These are phyloP conservation scores for Thunnus albacares DNA, from an alignment of 2,797 vertebrate genomes.

Conservation along the genomic window DNA sequence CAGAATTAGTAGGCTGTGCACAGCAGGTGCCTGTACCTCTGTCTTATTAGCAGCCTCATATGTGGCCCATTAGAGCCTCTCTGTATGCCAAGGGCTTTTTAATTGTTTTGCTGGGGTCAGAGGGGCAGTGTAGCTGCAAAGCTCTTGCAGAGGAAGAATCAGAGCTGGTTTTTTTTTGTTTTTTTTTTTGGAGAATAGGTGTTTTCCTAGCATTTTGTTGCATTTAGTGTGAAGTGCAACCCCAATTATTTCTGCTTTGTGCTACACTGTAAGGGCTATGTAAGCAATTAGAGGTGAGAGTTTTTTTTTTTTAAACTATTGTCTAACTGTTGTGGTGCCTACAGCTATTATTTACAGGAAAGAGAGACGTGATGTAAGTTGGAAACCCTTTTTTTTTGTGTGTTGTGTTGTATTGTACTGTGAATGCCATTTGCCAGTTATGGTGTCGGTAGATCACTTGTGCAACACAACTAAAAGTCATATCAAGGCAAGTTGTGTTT, in stretches of 20 bases:
- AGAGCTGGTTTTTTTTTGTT: slow-evolving; percentile 5
- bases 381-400: slow-evolving; percentile 4
- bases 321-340: not conserved
- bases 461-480: slow-evolving; percentile 13
- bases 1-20: slow-evolving; percentile 70
- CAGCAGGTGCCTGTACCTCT: slow-evolving; percentile 76
- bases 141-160: slow-evolving; percentile 44
- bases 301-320: slow-evolving; percentile 22
- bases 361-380: not conserved
- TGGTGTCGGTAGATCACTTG: slow-evolving; percentile 9
- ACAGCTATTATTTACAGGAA: slow-evolving; percentile 35
- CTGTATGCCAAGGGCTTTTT: slow-evolving; percentile 77
- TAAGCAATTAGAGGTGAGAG: slow-evolving; percentile 54
- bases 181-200: not conserved
- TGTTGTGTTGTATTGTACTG: not conserved
- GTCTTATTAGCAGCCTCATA: slow-evolving; percentile 81
- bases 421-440: slow-evolving; percentile 4
- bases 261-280: slow-evolving; percentile 48
- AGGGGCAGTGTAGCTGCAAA: slow-evolving; percentile 61
- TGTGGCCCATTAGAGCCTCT: slow-evolving; percentile 81
- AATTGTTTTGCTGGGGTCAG: slow-evolving; percentile 82
- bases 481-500: slow-evolving; percentile 11
- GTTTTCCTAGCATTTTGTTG: slow-evolving; percentile 61
- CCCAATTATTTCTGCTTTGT: slow-evolving; percentile 67
- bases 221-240: slow-evolving; percentile 64